Percentiles rank a stretch among this genome's conserved stretches.
These are phyloP conservation scores for Hypomesus transpacificus DNA, from an alignment of 2,113 vertebrate genomes.

Conservation along the genomic window DNA sequence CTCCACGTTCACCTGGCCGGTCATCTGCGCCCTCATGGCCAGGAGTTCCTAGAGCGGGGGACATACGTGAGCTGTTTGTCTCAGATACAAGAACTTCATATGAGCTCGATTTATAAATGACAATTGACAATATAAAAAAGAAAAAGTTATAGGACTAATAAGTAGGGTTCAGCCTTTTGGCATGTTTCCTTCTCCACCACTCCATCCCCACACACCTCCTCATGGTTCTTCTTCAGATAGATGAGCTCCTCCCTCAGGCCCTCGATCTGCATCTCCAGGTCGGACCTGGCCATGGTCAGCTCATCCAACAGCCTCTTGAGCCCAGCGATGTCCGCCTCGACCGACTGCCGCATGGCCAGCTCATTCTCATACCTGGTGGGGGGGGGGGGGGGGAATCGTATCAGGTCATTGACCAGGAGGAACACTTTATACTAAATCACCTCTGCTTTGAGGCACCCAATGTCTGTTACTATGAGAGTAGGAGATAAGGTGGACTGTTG, in stretches of 20 bases:
- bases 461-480: too few relatives aligned
- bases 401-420: not conserved
- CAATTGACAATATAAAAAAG: too few relatives aligned
- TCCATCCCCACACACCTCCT: slow-evolving; percentile 70
- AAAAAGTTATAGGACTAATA: too few relatives aligned
- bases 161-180: not conserved
- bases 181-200: not conserved
- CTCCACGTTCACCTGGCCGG: slow-evolving; percentile 76
- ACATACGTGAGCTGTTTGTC: not conserved
- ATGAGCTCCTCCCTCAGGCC: slow-evolving; percentile 80
- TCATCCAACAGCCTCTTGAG: slow-evolving; percentile 72
- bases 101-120: too few relatives aligned
- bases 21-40: slow-evolving; percentile 57
- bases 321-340: slow-evolving; percentile 83
- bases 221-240: slow-evolving; percentile 83
- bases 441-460: too few relatives aligned
- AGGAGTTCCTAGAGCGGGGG: slow-evolving; percentile 60
- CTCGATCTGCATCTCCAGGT: slow-evolving; percentile 85
- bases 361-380: slow-evolving; percentile 81
- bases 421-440: too few relatives aligned
- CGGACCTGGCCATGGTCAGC: slow-evolving; percentile 69
- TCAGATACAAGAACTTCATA: too few relatives aligned
- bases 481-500: not conserved
- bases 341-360: slow-evolving; percentile 78
- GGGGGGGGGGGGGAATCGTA: not conserved